Conservation (phyloP, 2,113 vertebrate genomes). For the Pachyramphus minor region DNA sequence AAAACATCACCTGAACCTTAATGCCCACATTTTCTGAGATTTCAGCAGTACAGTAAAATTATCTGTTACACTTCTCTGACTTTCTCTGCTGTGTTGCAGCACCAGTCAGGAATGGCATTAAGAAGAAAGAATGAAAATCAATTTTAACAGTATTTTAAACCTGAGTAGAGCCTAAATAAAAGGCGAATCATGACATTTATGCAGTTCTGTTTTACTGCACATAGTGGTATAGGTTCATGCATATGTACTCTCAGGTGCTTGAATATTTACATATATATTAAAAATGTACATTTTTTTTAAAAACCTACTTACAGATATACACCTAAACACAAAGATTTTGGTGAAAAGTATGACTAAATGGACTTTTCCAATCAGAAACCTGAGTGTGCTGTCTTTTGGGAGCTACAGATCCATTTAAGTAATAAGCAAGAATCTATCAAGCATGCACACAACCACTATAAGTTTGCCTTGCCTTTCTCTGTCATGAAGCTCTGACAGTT, state of each 20-base stretch:
- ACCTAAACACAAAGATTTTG: not conserved
- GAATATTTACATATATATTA: not conserved
- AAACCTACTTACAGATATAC: not conserved
- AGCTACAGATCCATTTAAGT: not conserved
- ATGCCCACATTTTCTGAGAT: not conserved
- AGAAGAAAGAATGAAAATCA: not conserved
- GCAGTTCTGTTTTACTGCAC: not conserved
- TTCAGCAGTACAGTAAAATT: not conserved
- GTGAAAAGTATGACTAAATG: not conserved
- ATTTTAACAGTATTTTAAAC: not conserved
- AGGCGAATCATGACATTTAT: not conserved
- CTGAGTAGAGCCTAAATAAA: not conserved
- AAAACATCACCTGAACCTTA: not conserved
- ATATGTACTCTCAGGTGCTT: not conserved
- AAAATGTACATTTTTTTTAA: not conserved
- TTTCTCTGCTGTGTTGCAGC: not conserved
- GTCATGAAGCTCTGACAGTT: not conserved
- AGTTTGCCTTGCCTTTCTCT: not conserved
- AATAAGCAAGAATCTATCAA: not conserved
- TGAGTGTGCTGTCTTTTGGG: not conserved
- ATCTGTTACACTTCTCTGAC: not conserved
- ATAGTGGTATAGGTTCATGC: not conserved
- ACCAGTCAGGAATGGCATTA: not conserved
- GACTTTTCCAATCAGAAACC: not conserved
- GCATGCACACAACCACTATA: accelerated